Conservation (phyloP, 2,888 invertebrate species). For the Drosophila borealis region DNA sequence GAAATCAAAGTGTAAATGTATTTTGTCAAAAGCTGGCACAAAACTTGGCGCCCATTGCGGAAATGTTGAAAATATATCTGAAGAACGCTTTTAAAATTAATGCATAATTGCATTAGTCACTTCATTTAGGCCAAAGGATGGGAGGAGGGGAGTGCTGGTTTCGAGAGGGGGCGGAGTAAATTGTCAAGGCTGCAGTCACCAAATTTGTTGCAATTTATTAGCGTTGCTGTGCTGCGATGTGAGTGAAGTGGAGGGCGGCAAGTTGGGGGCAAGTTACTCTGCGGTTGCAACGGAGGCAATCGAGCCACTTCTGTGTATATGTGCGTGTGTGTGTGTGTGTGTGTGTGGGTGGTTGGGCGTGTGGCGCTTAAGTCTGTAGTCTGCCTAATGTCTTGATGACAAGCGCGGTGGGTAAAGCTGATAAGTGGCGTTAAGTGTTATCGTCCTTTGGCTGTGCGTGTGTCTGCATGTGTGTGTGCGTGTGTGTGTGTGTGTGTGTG, state of each 20-base stretch:
- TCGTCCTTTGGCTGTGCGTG: constrained; percentile 31
- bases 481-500: constrained; percentile 1
- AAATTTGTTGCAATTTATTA: constrained; percentile 71
- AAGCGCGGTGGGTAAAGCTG: constrained; percentile 50
- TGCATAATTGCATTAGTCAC: constrained; percentile 78
- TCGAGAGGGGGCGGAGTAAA: background rate
- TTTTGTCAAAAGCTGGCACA: constrained; percentile 66
- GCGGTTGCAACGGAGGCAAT: constrained; percentile 9
- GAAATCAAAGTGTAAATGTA: constrained; percentile 76
- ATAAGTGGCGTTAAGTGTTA: constrained; percentile 66
- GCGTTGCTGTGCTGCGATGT: constrained; percentile 25
- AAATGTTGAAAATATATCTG: constrained; percentile 64
- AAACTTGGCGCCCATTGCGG: constrained; percentile 57
- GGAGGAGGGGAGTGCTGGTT: background rate
- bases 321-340: background rate
- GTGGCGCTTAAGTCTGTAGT: constrained; percentile 3
- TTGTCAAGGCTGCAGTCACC: constrained; percentile 29
- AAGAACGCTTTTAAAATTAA: constrained; percentile 63
- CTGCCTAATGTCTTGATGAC: constrained; percentile 62
- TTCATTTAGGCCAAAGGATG: constrained; percentile 36
- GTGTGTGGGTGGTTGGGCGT: constrained; percentile 3
- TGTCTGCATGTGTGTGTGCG: background rate
- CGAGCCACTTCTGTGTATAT: background rate
- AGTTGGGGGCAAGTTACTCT: background rate
- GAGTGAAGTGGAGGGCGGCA: background rate